Base-by-base conservation (phyloP, 2,888 invertebrate species). In the Abrostola tripartita region DNA sequence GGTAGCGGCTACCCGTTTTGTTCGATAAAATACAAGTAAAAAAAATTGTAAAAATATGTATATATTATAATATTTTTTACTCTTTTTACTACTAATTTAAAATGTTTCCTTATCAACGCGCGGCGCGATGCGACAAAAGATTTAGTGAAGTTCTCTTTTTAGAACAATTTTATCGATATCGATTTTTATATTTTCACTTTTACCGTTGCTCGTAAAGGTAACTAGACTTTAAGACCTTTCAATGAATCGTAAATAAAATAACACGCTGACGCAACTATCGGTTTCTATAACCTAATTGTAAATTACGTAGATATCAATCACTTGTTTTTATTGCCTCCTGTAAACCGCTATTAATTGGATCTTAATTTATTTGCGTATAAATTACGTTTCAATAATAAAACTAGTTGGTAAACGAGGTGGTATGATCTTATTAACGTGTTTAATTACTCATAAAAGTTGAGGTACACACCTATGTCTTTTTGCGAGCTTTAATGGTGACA, bases 71-170 rank as follows among this genome's bases (percentile, higher is more conserved):
- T 88, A 89, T 92, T 93, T 93, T 91, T 91, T 89, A 91, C 88
- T 71, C 78, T 78, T 89, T 86, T 85, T 87, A 85, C 92, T 90
- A 94, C 94, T 94, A 94, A 94, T 94, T 94, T 94, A 93, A 92
- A 94, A 94, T 93, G 94, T 94, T 94, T 91, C 90, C 93, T 93
- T 94, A 94, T 94, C 94, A 94, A 92, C 94, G 92, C 90, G 90
- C 92, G 92, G 91, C 81, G 86, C 89, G 91, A 85, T 87, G 87
- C 89, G 88, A 93, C 93, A 92, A 92, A 93, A 90, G 92, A 76
- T 65, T 65, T 88, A 90, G 90, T 66, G 92, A 76, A 86, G 92
- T 52, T 70, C 41, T 53, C 12, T 51, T 53, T 66, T 52, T 53
- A 40, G 53, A 52, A 35, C 35, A 42, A 56, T 73, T 60, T 40